phyloP scores from a whole-genome alignment of 2,797 vertebrate genomes.

The Natrix natrix region DNA sequence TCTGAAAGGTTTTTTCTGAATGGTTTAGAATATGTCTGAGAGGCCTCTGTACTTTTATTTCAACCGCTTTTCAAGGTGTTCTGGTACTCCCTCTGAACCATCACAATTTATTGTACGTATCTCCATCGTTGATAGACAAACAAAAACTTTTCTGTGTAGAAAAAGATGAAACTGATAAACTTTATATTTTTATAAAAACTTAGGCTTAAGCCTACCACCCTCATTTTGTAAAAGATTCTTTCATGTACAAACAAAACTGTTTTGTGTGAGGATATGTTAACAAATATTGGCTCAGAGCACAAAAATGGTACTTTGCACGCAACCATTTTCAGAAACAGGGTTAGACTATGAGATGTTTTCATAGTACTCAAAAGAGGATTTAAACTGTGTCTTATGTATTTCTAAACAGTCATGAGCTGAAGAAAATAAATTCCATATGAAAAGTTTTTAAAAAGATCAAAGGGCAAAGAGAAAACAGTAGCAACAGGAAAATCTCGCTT shows the following conservation, averaged over 20 bases:
- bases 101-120: background rate
- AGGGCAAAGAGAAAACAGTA: slow-evolving; percentile 34
- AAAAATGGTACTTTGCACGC: background rate
- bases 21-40: background rate
- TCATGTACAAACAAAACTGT: background rate
- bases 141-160: background rate
- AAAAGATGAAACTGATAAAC: slow-evolving; percentile 18
- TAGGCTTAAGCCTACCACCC: background rate
- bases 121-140: background rate
- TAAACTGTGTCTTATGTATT: background rate
- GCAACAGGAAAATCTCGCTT: slow-evolving; percentile 24
- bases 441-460: slow-evolving; percentile 5
- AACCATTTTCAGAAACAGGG: background rate
- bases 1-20: background rate
- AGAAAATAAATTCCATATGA: background rate
- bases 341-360: background rate
- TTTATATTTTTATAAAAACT: slow-evolving; percentile 8
- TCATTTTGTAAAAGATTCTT: background rate
- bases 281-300: background rate
- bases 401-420: background rate
- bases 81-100: background rate
- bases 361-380: background rate
- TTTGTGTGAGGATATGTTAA: background rate
- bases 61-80: background rate
- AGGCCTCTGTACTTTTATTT: background rate